Base-by-base conservation (phyloP, 1,140 invertebrate species). In the Apis laboriosa region DNA sequence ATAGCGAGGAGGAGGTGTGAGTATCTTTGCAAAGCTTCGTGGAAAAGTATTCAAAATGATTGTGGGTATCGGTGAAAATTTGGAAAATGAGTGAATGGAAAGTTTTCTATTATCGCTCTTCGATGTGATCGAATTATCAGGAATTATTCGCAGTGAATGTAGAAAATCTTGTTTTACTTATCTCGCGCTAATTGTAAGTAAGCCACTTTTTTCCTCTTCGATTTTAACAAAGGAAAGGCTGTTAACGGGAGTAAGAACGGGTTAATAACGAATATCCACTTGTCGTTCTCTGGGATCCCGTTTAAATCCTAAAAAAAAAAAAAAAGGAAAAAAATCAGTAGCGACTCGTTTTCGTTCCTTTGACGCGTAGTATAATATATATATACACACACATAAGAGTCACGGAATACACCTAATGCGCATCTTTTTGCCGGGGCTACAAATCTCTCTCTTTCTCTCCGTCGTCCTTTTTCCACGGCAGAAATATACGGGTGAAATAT, bases 401-500 rank as follows among this genome's bases (percentile, higher is more conserved):
- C 55, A 19, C 53, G 56, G 55, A 68, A 49, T 68, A n/a, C 43
- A 24, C 58, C 64, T 68, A 55, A 71, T 13, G 49, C 19, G 13
- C 68, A n/a, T 24, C 68, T 53, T 19, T 43, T 43, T 43, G 34
- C 0, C 34, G 4, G 5, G 34, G 34, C 34, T 43, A 7, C 49
- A 55, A 2, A 8, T 7, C 34, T 12, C 28, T 9, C 64, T 13
- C 12, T 49, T 21, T 4, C 12, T 21, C 5, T 5, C 51, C 24
- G 12, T 49, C 15, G 49, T 28, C 24, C 70, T 53, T 55, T 72
- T 72, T 55, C 53, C 34, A 0, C 28, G 17, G 43, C 70, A 19
- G 53, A 67, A 56, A 55, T 55, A 28, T 55, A 66, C 77, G 76
- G 73, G 49, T 87, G 70, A 87, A 87, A 87, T 87, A 87, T 87